A percentile compares a stretch with the other conserved stretches of the same genome.
Conservation (phyloP, 2,113 vertebrate genomes). For the Holacanthus passer region DNA sequence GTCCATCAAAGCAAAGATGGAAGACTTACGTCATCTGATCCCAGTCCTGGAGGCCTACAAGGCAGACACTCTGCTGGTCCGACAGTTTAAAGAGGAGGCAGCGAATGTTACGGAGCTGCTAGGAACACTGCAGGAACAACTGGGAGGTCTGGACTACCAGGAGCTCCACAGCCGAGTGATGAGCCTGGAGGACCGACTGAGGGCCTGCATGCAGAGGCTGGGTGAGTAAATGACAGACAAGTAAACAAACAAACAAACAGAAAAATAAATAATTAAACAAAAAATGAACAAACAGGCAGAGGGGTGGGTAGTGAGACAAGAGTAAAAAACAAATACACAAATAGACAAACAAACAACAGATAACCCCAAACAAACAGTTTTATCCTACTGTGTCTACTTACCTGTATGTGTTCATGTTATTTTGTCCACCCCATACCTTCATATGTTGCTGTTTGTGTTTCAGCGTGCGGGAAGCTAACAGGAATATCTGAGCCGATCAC, state of each 20-base stretch:
- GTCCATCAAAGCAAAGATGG: conserved; percentile 99
- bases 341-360: too few relatives aligned
- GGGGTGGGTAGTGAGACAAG: too few relatives aligned
- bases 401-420: neutral
- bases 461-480: conserved; percentile 95
- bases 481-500: conserved; percentile 96
- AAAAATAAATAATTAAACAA: too few relatives aligned
- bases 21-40: conserved; percentile 97
- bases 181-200: conserved; percentile 71
- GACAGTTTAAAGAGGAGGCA: conserved; percentile 97
- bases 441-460: neutral
- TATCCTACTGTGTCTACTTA: too few relatives aligned
- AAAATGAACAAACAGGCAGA: too few relatives aligned
- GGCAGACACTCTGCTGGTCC: conserved; percentile 96
- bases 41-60: conserved; percentile 98
- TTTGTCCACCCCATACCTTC: neutral
- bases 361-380: too few relatives aligned
- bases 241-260: neutral
- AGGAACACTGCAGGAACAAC: conserved; percentile 94
- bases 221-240: conserved; percentile 50
- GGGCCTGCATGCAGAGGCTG: conserved; percentile 77
- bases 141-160: conserved; percentile 92
- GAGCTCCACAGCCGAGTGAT: conserved; percentile 68
- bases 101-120: conserved; percentile 96
- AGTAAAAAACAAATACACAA: too few relatives aligned